phyloP scores from a whole-genome alignment of 2,113 vertebrate genomes.

The Salminus brasiliensis region DNA sequence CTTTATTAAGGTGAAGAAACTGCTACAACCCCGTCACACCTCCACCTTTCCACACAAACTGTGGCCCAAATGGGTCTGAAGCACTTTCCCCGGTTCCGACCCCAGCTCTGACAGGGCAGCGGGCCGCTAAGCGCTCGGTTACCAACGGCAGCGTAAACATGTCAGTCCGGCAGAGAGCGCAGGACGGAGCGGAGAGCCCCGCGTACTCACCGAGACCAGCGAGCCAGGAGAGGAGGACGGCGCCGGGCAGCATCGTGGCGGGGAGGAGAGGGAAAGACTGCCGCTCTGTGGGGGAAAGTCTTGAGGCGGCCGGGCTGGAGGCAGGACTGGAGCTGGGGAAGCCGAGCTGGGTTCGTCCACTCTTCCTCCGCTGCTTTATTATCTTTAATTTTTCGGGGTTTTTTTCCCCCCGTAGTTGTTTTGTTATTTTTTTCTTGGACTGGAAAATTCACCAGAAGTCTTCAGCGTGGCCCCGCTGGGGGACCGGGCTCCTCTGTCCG shows the following conservation, averaged over 20 bases:
- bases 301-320: not conserved
- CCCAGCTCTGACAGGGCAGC: not conserved
- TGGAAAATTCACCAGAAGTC: not conserved
- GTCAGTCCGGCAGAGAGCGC: not conserved
- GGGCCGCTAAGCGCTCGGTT: not conserved
- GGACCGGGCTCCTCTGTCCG: not conserved
- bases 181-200: not conserved
- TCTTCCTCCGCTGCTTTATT: too few relatives aligned
- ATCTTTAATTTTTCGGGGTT: not conserved
- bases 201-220: conserved; percentile 49
- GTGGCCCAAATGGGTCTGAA: too few relatives aligned
- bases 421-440: conserved; percentile 14
- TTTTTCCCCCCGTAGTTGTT: not conserved
- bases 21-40: too few relatives aligned
- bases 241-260: conserved; percentile 44
- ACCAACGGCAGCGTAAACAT: too few relatives aligned
- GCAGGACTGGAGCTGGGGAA: too few relatives aligned
- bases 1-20: too few relatives aligned
- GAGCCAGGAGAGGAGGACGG: conserved; percentile 48
- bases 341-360: not conserved
- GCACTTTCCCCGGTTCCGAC: not conserved
- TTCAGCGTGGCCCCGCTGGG: not conserved
- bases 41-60: too few relatives aligned
- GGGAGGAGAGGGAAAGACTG: conserved; percentile 7
- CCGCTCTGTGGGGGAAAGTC: not conserved